Percentiles rank a stretch among this genome's conserved stretches.
These are phyloP conservation scores for Ptyas mucosa DNA, from an alignment of 2,113 vertebrate genomes.

Conservation along the genomic window DNA sequence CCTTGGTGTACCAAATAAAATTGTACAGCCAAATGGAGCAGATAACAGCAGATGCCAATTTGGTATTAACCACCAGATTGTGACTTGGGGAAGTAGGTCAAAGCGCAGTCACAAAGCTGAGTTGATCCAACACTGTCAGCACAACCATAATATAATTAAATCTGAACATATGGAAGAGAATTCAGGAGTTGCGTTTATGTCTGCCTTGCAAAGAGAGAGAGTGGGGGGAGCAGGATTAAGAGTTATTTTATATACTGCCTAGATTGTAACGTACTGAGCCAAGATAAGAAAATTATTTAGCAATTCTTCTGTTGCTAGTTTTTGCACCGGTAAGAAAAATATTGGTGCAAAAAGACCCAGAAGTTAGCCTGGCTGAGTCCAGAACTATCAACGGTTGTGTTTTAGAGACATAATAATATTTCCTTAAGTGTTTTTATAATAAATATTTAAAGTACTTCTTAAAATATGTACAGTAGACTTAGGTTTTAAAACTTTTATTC, in stretches of 20 bases:
- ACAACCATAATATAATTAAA: not conserved
- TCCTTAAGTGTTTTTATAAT: not conserved
- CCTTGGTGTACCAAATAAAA: not conserved
- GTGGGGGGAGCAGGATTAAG: not conserved
- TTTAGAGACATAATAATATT: not conserved
- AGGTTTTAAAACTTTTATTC: not conserved
- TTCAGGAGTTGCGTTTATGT: not conserved
- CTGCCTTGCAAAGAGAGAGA: too few relatives aligned
- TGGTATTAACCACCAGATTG: not conserved
- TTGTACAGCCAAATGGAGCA: not conserved
- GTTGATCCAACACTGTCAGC: not conserved
- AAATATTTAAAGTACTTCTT: conserved; percentile 2
- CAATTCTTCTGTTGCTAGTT: not conserved
- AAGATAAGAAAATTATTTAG: not conserved
- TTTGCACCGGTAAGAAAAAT: not conserved
- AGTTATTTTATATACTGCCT: not conserved
- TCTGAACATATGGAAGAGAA: not conserved
- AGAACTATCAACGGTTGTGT: not conserved
- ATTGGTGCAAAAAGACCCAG: not conserved
- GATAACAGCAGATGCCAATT: not conserved
- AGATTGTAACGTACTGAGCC: not conserved
- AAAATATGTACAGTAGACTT: not conserved
- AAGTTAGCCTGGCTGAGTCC: not conserved
- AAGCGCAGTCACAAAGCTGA: not conserved
- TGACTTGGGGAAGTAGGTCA: not conserved